Evolutionary conservation across 2,113 vertebrate species (phyloP), one percentile per base, ranked within the genome.

Genomic region (Lethenteron camtschaticum): DNA sequence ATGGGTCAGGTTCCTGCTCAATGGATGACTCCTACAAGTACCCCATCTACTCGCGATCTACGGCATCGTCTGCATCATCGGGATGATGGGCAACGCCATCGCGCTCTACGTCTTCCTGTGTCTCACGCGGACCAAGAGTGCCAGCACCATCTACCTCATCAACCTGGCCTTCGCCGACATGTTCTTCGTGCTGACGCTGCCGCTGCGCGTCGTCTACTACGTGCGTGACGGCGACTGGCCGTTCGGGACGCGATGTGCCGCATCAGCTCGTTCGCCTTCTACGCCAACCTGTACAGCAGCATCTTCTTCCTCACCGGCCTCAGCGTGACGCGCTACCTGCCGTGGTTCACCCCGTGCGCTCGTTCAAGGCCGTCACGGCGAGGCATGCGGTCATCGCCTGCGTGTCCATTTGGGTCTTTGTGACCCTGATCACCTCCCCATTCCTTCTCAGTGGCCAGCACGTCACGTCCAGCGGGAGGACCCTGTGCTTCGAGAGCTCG

Each of bases 291-390:
- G 72, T 97, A 97, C 57, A 89, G 90, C 74, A 92, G 94, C 75
- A 89, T 97, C 70, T 90, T 89, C 63, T 90, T 97, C 77, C 88
- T 97, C 90, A 87, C 85, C 0, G 91, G 86, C 6, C 95, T 97
- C 89, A 96, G 91, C 41, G 78, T 94, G 77, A 90, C 88, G 1
- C 86, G 94, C 1, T 97, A 92, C 74, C 70, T 95, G 94, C 94
- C 74, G 91, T 97, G 1, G 90, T 95, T 24, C 95, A 84, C 71
- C 91, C 94, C 0, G 85, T 97, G 18, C 82, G 81, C 75, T 89
- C 90, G 75, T 76, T 95, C 69, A 79, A 73, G 7, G 70, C 92
- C 73, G 80, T 83, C 20, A 86, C 86, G 0, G 79, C 82, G 76
- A 81, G 70, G 73, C 86, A 84, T 68, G 85, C 91, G 0, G 84